A percentile compares a stretch with the other conserved stretches of the same genome.
Conservation (phyloP, 2,888 invertebrate species). For the Melikaiella ostensackeni region DNA sequence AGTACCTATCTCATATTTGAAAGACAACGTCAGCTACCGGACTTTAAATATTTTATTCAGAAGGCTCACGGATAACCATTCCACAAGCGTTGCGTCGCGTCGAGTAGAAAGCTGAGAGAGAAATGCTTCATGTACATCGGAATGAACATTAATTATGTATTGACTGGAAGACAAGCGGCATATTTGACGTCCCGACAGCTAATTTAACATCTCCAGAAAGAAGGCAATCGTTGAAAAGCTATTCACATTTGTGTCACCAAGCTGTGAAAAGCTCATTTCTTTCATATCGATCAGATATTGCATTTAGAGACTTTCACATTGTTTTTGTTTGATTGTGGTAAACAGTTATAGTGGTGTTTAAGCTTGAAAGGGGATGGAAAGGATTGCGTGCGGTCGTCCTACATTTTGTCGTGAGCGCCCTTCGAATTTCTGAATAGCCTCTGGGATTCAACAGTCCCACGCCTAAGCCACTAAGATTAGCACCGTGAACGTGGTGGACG, state of each 20-base stretch:
- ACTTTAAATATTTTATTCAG: constrained; percentile 20
- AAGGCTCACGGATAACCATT: not conserved
- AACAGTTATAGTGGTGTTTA: not conserved
- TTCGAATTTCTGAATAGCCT: constrained; percentile 64
- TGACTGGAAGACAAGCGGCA: not conserved
- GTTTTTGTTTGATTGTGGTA: not conserved
- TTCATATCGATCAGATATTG: not conserved
- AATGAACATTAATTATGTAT: constrained; percentile 16
- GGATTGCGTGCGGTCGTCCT: constrained; percentile 57
- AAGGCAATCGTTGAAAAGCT: not conserved
- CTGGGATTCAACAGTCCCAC: constrained; percentile 65
- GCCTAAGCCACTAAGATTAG: constrained; percentile 66
- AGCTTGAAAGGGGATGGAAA: constrained; percentile 29
- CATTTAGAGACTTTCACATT: not conserved
- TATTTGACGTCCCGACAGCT: not conserved
- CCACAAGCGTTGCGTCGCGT: not conserved
- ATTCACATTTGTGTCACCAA: not conserved
- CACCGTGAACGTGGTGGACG: constrained; percentile 57
- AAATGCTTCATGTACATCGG: not conserved
- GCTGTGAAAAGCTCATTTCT: not conserved
- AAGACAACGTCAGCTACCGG: not conserved
- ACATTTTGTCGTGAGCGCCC: constrained; percentile 57
- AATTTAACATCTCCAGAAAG: not conserved
- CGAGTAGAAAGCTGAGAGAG: not conserved
- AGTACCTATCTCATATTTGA: not conserved